These are phyloP conservation scores for Galemys pyrenaicus DNA, from an alignment of 2,113 vertebrate species.

Conservation along the genomic window DNA sequence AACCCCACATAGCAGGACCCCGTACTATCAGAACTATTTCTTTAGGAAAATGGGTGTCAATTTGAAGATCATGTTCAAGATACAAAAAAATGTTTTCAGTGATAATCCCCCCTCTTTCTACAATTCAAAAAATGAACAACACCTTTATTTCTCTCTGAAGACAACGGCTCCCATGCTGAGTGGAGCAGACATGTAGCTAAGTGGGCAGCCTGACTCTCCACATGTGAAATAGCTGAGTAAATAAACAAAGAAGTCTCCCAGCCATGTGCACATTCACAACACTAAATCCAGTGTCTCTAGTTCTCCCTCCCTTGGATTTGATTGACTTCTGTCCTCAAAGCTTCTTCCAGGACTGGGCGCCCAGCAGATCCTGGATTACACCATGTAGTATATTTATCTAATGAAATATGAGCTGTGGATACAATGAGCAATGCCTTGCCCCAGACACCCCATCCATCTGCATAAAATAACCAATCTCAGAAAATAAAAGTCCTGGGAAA, in stretches of 20 bases:
- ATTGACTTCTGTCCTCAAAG: constrained; percentile 62
- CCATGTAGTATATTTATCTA: constrained; percentile 71
- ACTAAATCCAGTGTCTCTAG: background rate
- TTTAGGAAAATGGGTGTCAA: rapidly evolving
- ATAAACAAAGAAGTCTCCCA: constrained; percentile 38
- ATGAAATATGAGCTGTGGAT: constrained; percentile 75
- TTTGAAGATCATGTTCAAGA: background rate
- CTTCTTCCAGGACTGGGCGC: background rate
- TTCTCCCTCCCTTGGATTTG: background rate
- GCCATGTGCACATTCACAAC: background rate
- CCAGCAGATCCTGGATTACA: constrained; percentile 55
- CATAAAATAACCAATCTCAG: constrained; percentile 73
- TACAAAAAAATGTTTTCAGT: background rate
- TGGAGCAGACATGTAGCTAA: background rate
- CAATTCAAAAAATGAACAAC: background rate
- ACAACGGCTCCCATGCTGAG: background rate
- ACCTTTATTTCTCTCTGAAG: background rate
- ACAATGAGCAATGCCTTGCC: constrained; percentile 49
- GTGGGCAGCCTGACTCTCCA: background rate
- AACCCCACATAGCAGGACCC: background rate
- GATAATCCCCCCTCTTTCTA: background rate
- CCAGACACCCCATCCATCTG: constrained; percentile 76
- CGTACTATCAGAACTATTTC: background rate
- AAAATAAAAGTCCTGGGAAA: constrained; percentile 55
- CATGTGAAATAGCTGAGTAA: constrained; percentile 6